A percentile compares a stretch with the other conserved stretches of the same genome.
phyloP scores from a whole-genome alignment of 2,797 vertebrate species.

The Chaetophractus vellerosus region DNA sequence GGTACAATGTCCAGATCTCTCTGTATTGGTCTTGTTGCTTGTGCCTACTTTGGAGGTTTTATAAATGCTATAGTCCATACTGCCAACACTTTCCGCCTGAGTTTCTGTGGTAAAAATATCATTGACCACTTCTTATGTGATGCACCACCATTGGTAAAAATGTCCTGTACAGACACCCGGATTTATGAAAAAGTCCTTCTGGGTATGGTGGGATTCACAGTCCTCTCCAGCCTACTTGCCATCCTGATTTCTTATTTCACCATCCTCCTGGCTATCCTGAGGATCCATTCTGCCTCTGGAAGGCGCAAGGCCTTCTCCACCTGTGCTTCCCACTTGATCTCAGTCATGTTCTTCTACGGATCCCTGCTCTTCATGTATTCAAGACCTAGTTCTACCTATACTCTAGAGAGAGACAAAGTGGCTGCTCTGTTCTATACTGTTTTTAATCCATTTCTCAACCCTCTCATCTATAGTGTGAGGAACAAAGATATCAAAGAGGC shows the following conservation, averaged over 20 bases:
- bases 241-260: too few species aligned
- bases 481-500: constrained; percentile 80
- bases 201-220: neutral
- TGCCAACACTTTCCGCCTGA: constrained; percentile 73
- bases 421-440: constrained; percentile 80
- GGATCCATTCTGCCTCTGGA: too few species aligned
- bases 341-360: constrained; percentile 66
- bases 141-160: constrained; percentile 77
- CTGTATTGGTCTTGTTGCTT: too few species aligned
- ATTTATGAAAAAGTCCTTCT: constrained; percentile 74
- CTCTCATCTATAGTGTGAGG: constrained; percentile 74
- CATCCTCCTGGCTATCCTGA: too few species aligned
- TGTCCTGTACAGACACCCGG: constrained; percentile 75
- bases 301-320: too few species aligned
- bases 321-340: constrained; percentile 75
- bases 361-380: constrained; percentile 72
- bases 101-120: constrained; percentile 80
- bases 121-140: constrained; percentile 86
- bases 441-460: constrained; percentile 66
- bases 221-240: too few species aligned
- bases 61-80: constrained; percentile 56
- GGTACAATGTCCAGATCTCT: too few species aligned
- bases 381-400: constrained; percentile 67
- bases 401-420: constrained; percentile 76
- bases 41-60: too few species aligned